Conservation (phyloP, 2,797 vertebrate genomes). For the Coracias cyanogaster region DNA sequence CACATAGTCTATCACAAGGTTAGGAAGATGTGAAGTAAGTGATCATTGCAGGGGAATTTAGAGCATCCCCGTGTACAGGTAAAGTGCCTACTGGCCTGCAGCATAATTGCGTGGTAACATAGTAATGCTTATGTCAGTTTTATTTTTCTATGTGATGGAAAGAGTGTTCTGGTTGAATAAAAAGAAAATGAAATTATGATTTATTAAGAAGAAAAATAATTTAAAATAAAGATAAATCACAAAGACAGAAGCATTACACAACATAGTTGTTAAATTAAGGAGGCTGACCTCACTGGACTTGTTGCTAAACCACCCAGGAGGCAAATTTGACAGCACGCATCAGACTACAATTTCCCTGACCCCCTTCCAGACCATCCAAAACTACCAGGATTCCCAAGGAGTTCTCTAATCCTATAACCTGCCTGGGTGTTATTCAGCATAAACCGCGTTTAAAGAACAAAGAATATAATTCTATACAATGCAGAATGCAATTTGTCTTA, state of each 20-base stretch:
- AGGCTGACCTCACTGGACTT: neutral
- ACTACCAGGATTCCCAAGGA: conserved; percentile 1
- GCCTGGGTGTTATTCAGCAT: neutral
- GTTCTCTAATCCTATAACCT: neutral
- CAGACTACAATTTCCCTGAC: neutral
- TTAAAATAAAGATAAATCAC: neutral
- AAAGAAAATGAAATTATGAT: neutral
- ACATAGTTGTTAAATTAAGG: neutral
- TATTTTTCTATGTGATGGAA: neutral
- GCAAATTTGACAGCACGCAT: neutral
- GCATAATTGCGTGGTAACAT: neutral
- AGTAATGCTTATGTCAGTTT: neutral
- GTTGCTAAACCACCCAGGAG: neutral
- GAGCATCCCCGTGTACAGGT: neutral
- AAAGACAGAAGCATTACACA: neutral
- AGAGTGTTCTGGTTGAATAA: neutral
- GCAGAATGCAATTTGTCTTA: conserved; percentile 76
- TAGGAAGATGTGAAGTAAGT: neutral
- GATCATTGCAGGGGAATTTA: neutral
- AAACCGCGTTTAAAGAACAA: conserved; percentile 72
- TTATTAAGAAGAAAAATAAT: neutral
- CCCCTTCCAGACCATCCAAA: neutral
- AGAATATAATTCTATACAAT: conserved; percentile 63
- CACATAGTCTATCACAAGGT: neutral
- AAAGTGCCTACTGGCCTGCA: neutral